Base-by-base conservation (phyloP, 2,888 invertebrate species). In the Coenonympha arcania region DNA sequence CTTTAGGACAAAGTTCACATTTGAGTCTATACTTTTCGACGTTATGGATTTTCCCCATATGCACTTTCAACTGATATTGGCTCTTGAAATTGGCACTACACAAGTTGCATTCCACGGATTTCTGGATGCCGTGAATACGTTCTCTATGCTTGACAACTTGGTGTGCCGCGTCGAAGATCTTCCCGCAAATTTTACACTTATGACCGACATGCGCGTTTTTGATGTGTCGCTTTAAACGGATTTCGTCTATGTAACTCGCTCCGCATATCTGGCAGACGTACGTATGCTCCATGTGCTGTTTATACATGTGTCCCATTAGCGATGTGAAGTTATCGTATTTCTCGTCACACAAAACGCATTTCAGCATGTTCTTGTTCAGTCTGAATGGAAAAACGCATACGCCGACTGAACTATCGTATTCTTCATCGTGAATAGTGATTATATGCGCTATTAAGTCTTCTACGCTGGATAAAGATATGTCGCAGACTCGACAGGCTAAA, bases 1-100 rank as follows among this genome's bases (percentile, higher is more conserved):
- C 57, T 59, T 79, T 82, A 34, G 87, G 72, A 66, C 89, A 79
- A 4, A 71, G 60, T n/a, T 79, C 71, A 48, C 83, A 83, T 58
- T 76, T 72, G 0, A 80, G 68, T 4, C 61, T 64, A 36, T 76
- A 80, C 37, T 78, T 79, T 24, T 75, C 79, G 0, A 81, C 83
- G 19, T 79, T 79, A 41, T 83, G 83, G 13, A 71, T 65, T 34
- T 76, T 81, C 0, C 82, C 80, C 67, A 82, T 64, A 55, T 83
- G 83, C 0, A 79, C 81, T 60, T 78, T 79, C 1, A 80, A 48
- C 46, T 72, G 71, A 34, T 83, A 82, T 2, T 60, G 61, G 19
- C 61, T 79, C 0, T 64, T 64, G 11, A 80, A 79, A 0, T 51
- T 65, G 0, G 54, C 64, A 13, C 66, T 71, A 51, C 83, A 83